Conservation (phyloP, 2,888 invertebrate genomes). For the Diloba caeruleocephala region DNA sequence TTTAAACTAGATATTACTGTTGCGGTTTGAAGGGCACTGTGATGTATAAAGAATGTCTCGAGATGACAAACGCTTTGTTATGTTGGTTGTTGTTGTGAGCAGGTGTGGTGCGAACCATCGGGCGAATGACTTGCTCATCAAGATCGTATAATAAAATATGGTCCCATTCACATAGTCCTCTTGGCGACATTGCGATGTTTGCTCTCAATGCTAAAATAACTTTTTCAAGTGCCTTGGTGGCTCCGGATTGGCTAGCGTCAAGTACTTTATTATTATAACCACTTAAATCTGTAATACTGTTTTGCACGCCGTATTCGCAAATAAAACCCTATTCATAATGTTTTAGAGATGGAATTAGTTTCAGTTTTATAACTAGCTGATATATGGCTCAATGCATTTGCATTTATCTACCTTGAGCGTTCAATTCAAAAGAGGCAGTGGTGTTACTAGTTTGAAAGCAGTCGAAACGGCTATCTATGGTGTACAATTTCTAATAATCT, state of each 20-base stretch:
- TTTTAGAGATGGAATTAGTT: conserved; percentile 13
- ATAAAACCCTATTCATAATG: conserved; percentile 21
- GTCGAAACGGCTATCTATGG: conserved; percentile 20
- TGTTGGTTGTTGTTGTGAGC: no score
- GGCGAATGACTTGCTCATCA: no score
- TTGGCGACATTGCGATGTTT: not conserved
- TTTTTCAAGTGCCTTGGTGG: conserved; percentile 19
- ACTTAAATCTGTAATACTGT: conserved; percentile 23
- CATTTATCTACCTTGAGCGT: conserved; percentile 21
- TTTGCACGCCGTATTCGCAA: conserved; percentile 23
- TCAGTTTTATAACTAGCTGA: conserved; percentile 24
- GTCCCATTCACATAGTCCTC: no score
- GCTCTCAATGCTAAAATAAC: no score
- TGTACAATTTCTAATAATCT: conserved; percentile 29
- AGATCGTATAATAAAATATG: no score
- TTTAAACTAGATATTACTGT: no score
- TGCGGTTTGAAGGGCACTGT: no score
- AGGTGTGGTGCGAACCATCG: no score
- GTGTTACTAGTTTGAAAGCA: conserved; percentile 18
- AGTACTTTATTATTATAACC: conserved; percentile 17
- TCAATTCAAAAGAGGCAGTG: conserved; percentile 12
- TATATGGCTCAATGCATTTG: conserved; percentile 23
- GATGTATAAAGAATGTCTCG: no score
- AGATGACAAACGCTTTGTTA: no score
- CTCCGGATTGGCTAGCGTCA: conserved; percentile 29